Evolutionary conservation across 2,113 vertebrate species (phyloP).

Genomic region (Rhineura floridana): DNA sequence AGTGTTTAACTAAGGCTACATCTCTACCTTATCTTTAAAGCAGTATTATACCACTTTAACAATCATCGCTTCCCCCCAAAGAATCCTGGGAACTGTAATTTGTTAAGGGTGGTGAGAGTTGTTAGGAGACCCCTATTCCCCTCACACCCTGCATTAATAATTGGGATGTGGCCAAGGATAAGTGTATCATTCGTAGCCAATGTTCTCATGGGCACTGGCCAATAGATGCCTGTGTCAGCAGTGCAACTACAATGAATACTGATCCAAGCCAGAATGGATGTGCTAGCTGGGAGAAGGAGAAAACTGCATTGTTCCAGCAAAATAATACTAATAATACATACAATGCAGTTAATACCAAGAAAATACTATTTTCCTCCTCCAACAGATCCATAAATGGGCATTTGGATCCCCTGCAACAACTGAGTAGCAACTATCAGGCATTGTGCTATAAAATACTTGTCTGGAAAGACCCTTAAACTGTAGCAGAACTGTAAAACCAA

Average conservation of each 20-base stretch:
- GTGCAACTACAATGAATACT: not conserved
- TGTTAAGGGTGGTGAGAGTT: too few species aligned
- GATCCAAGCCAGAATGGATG: not conserved
- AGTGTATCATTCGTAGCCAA: not conserved
- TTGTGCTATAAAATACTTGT: not conserved
- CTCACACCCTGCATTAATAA: too few species aligned
- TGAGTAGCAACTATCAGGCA: not conserved
- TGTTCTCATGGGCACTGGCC: not conserved
- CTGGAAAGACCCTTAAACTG: not conserved
- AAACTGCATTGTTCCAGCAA: not conserved
- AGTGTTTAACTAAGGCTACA: not conserved
- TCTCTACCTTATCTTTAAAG: too few species aligned
- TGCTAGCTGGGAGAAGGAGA: not conserved
- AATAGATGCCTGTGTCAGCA: not conserved
- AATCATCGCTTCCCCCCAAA: too few species aligned
- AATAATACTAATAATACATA: not conserved
- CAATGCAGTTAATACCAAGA: not conserved
- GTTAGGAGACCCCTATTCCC: too few species aligned
- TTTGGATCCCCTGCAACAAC: not conserved
- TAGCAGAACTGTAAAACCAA: not conserved
- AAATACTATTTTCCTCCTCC: not conserved
- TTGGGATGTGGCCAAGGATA: not conserved
- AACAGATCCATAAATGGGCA: not conserved
- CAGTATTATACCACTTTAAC: too few species aligned
- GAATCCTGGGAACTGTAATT: too few species aligned